Evolutionary conservation across 2,797 vertebrate genomes (phyloP), one percentile per base, ranked within the genome.

Genomic region (Syngnathus acus): DNA sequence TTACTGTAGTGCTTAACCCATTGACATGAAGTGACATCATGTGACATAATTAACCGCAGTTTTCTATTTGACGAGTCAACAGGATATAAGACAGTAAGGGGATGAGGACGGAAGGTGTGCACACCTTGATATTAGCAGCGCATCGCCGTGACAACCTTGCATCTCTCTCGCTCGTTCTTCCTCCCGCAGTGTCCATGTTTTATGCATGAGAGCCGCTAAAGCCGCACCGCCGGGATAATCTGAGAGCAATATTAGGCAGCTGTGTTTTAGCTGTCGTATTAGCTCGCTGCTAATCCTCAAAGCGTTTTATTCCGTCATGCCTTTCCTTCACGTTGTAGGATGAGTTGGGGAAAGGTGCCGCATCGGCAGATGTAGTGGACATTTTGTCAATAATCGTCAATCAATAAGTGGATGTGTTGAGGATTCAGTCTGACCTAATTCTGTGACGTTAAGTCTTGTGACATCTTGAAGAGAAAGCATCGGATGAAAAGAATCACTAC

Each of bases 151-250:
- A 74, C 74, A 66, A 67, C 62, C 72, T 75, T 59, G 62, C 68
- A 66, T 65, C 75, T 68, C 61, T 59, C 55, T 72, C 75, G 67
- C 38, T 79, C 65, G 60, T 47, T 47, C 65, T 73, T 62, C 16
- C 72, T 74, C 68, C 74, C 75, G 72, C 67, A 73, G 63, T 68
- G 68, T 75, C 67, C 43, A 89, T 89, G 77, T 85, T 87, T 89
- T 82, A 86, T 89, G 72, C 72, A 87, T 84, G 79, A 86, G 60
- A 14, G 13, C 66, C 39, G 75, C 66, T 84, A 82, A 88, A 71
- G 83, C 79, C 68, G 55, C 21, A 8, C 70, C 26, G 26, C 60
- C 63, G 53, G 62, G 80, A 77, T 84, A 84, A 86, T 82, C 84
- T 71, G 67, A 23, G 47, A 71, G 54, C 9, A 68, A 61, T 77